Evolutionary conservation across 2,113 vertebrate species (phyloP).

Genomic region (Mirza zaza): DNA sequence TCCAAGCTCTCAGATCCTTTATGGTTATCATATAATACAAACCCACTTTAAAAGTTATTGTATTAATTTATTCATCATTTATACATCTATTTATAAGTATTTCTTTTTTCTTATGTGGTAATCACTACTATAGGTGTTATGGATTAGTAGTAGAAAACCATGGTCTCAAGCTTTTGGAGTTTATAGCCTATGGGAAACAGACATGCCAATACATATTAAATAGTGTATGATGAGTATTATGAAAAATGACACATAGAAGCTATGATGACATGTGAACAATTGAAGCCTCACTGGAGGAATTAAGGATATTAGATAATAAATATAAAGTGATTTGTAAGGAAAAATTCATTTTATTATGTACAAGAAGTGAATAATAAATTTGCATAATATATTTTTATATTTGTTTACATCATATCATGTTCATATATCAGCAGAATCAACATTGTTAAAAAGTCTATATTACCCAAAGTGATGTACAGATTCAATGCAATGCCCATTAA

Average conservation of each 20-base stretch:
- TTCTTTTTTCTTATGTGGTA: neutral
- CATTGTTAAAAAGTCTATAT: no score
- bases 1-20: neutral
- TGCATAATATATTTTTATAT: neutral
- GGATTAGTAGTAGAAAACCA: neutral
- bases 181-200: neutral
- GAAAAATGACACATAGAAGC: neutral
- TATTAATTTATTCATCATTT: neutral
- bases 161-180: neutral
- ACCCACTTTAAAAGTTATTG: neutral
- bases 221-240: neutral
- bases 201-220: neutral
- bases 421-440: no score
- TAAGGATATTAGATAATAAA: neutral
- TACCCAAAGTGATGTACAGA: no score
- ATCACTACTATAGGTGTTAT: neutral
- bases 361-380: neutral
- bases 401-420: no score
- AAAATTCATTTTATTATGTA: neutral
- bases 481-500: no score
- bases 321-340: neutral
- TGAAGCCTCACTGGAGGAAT: neutral
- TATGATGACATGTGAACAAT: neutral
- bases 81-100: neutral
- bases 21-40: neutral